phyloP scores from a whole-genome alignment of 2,797 vertebrate species.

The Carapus acus region DNA sequence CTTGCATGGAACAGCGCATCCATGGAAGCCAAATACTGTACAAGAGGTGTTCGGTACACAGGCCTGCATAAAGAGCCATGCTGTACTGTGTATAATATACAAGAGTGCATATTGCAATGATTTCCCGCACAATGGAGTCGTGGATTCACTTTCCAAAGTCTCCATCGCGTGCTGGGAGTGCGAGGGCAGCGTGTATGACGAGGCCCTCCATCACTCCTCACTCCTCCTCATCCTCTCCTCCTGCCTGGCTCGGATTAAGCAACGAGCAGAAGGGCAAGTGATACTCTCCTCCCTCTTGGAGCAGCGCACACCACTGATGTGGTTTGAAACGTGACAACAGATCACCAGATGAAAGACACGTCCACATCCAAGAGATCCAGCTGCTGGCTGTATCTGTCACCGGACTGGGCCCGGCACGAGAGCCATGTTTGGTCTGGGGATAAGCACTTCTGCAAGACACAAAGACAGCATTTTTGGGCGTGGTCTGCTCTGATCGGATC shows the following conservation, averaged over 20 bases:
- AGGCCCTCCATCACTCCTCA: conserved; percentile 37
- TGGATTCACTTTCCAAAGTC: no score
- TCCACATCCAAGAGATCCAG: conserved; percentile 41
- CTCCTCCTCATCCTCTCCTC: conserved; percentile 41
- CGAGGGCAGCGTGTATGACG: conserved; percentile 19
- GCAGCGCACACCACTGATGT: conserved; percentile 55
- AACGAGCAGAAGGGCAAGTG: conserved; percentile 39
- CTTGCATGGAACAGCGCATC: no score
- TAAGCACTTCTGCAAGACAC: conserved; percentile 26
- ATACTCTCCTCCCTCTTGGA: conserved; percentile 40
- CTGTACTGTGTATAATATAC: no score
- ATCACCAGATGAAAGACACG: conserved; percentile 53
- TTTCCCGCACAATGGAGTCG: no score
- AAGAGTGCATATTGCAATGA: no score
- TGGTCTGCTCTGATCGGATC: conserved; percentile 41
- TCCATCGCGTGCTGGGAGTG: background rate
- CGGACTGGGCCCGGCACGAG: conserved; percentile 30
- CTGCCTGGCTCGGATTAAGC: conserved; percentile 51
- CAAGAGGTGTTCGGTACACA: no score
- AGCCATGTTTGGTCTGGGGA: conserved; percentile 19
- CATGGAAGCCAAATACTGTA: no score
- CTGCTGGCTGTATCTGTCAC: conserved; percentile 45
- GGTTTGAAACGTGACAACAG: conserved; percentile 54
- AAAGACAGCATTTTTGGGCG: conserved; percentile 32
- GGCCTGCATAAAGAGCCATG: no score